Evolutionary conservation across 2,113 vertebrate genomes (phyloP).

Genomic region (Rhombomys opimus): DNA sequence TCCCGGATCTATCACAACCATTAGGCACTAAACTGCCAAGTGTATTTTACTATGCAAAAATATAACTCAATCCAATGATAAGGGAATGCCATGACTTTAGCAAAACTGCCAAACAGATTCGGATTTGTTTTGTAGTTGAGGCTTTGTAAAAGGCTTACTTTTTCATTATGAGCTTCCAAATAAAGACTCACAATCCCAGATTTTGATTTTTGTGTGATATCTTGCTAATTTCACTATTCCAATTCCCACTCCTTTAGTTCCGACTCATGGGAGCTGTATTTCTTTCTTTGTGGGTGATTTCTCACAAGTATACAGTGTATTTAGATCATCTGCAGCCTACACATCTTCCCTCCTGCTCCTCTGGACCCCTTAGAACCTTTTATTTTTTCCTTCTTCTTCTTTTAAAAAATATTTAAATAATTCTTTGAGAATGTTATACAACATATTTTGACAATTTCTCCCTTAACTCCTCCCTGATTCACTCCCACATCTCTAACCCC

Average conservation of each 20-base stretch:
- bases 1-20: constrained; percentile 12
- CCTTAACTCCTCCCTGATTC: too few species aligned
- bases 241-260: background rate
- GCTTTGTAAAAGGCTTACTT: constrained; percentile 22
- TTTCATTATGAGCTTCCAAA: background rate
- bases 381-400: background rate
- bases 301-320: background rate
- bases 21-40: background rate
- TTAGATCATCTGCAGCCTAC: background rate
- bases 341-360: background rate
- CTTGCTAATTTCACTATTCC: background rate
- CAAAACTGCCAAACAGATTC: constrained; percentile 34
- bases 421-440: background rate
- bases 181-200: background rate
- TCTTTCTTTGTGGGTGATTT: background rate
- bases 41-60: background rate
- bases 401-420: background rate
- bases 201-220: constrained; percentile 32
- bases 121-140: background rate
- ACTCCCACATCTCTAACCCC: background rate
- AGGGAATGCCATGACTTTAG: constrained; percentile 28
- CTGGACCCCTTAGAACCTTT: background rate
- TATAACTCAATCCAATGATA: constrained; percentile 7
- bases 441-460: background rate
- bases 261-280: background rate